Evolutionary conservation across 2,113 vertebrate genomes (phyloP), one percentile per base, ranked within the genome.

Genomic region (Tichodroma muraria): DNA sequence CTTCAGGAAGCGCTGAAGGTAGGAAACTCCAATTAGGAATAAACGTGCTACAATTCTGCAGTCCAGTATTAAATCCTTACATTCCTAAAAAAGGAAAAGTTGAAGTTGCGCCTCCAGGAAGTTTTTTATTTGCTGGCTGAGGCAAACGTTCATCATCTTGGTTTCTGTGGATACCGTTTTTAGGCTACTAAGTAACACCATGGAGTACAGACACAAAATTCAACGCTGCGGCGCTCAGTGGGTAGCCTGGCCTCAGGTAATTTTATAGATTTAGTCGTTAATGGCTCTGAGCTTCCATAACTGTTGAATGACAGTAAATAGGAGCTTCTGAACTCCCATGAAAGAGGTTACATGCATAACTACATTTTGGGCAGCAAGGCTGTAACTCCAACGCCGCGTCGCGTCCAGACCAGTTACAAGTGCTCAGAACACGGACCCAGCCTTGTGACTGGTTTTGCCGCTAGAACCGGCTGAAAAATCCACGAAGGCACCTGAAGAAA

Each of bases 361-460:
- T 17, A 13, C 40, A 23, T 33, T 42, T 23, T 8, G 27, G 49
- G 38, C 42, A 76, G 28, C 6, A 49, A 38, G 38, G 37, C 24
- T 35, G 6, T 38, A 40, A 42, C 17, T 60, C 50, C 37, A 42
- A 6, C 7, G 3, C 22, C 37, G 7, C 0, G 3, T 56, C 4
- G 15, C 3, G 23, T 25, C 11, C 31, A 30, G 13, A 19, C 9
- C 56, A 15, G 4, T 13, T 20, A 19, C 6, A 59, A 37, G 30
- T 0, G 23, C 37, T 21, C 16, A 17, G 35, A 70, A 70, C 22
- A 8, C 2, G 56, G 24, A 35, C 23, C 23, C 30, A 63, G 28
- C 15, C n/a, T 44, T 17, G 18, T 9, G 31, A 35, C 31, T 10
- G 20, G 6, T 37, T 84, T 13, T 27, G 57, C 57, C 37, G 13